Evolutionary conservation across 2,113 vertebrate species (phyloP).

Genomic region (Campylomormyrus tamandua): DNA sequence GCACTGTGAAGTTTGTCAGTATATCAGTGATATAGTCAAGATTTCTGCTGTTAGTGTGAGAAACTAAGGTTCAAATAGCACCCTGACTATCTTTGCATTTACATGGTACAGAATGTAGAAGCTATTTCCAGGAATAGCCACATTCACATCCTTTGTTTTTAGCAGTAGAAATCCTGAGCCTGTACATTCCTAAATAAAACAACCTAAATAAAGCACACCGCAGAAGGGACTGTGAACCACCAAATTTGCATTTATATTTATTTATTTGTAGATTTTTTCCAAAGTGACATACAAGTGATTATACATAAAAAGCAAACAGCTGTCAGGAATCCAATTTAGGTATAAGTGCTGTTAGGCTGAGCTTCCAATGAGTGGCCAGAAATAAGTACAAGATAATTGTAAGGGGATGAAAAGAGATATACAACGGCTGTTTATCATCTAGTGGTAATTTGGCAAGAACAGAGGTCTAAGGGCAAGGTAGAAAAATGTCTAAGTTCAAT

Average conservation of each 20-base stretch:
- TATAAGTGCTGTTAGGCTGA: background rate
- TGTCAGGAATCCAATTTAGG: background rate
- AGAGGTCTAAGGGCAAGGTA: background rate
- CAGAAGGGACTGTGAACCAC: background rate
- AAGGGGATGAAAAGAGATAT: background rate
- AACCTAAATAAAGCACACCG: background rate
- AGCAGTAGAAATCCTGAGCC: background rate
- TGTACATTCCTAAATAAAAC: background rate
- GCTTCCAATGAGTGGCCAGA: background rate
- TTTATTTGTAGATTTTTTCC: background rate
- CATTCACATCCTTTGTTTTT: slow-evolving; percentile 9
- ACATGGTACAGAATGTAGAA: background rate
- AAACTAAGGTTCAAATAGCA: background rate
- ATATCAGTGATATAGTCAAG: background rate
- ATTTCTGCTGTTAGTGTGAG: background rate
- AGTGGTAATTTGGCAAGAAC: background rate
- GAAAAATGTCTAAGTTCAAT: background rate
- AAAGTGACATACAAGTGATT: background rate
- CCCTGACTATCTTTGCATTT: background rate
- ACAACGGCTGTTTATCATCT: background rate
- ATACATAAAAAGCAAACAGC: background rate
- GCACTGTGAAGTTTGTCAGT: background rate
- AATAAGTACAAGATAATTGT: background rate
- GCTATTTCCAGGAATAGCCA: background rate
- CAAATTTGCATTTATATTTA: background rate